A percentile compares a stretch with the other conserved stretches of the same genome.
Conservation (phyloP, 1,140 invertebrate genomes). For the Hyphantria cunea region DNA sequence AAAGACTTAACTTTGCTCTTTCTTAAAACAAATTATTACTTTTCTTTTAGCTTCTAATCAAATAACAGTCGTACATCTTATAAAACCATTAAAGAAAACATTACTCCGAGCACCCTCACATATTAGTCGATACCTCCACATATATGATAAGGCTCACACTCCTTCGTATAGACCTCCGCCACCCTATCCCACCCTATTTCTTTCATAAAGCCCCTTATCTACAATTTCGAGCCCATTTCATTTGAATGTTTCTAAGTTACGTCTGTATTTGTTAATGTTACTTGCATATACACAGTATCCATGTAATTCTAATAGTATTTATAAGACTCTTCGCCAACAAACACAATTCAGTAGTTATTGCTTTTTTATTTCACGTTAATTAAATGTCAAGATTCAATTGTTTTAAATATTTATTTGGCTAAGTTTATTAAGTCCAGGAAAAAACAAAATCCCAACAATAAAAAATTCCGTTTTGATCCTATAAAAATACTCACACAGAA, state of each 20-base stretch:
- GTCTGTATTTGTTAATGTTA: constrained; percentile 42
- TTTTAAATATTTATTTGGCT: too few species aligned
- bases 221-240: constrained; percentile 68
- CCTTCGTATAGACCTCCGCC: constrained; percentile 7
- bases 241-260: constrained; percentile 59
- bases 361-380: neutral
- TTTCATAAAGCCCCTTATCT: constrained; percentile 65
- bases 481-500: too few species aligned
- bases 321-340: too few species aligned
- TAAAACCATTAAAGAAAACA: too few species aligned
- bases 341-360: neutral
- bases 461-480: too few species aligned
- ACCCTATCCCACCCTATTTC: constrained; percentile 48
- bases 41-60: neutral
- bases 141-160: constrained; percentile 29
- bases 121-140: constrained; percentile 4
- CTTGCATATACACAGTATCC: constrained; percentile 1
- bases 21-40: neutral
- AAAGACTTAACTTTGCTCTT: neutral
- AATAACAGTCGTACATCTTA: constrained; percentile 23
- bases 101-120: constrained; percentile 13
- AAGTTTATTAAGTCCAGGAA: too few species aligned
- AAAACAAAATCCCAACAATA: too few species aligned
- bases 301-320: too few species aligned
- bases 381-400: too few species aligned